phyloP scores from a whole-genome alignment of 23 tunicate genomes.

The Trididemnum miniatum region DNA sequence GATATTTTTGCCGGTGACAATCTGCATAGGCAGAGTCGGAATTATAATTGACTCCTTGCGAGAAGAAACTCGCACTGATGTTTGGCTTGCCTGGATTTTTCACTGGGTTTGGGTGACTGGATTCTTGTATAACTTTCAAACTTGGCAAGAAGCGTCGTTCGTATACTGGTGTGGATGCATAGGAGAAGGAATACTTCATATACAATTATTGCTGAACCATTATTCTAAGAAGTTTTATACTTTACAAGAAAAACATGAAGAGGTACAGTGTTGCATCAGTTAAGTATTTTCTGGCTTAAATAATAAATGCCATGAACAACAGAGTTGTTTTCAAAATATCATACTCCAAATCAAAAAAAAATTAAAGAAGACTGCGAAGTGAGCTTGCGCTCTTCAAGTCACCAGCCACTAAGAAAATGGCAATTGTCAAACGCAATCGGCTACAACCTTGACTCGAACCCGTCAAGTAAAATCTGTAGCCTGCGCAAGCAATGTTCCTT shows the following conservation, averaged over 20 bases:
- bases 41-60: conserved; percentile 71
- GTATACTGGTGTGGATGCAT: conserved; percentile 60
- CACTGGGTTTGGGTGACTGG: conserved; percentile 53
- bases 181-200: conserved; percentile 83
- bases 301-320: too few relatives aligned
- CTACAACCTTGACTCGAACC: too few relatives aligned
- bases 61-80: conserved; percentile 55
- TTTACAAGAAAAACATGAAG: conserved; percentile 51
- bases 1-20: conserved; percentile 65
- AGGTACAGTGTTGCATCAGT: conserved; percentile 52
- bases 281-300: too few relatives aligned
- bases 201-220: conserved; percentile 81
- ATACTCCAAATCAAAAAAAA: too few relatives aligned
- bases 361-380: too few relatives aligned
- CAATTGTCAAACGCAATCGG: too few relatives aligned
- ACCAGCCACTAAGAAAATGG: too few relatives aligned
- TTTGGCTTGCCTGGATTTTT: conserved; percentile 73
- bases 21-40: conserved; percentile 59
- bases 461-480: too few relatives aligned
- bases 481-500: too few relatives aligned
- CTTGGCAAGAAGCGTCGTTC: conserved; percentile 9
- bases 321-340: too few relatives aligned
- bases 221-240: conserved; percentile 76
- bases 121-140: conserved; percentile 28
- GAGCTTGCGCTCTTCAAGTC: too few relatives aligned